Conservation (phyloP, 2,113 vertebrate species). For the Solea solea region DNA sequence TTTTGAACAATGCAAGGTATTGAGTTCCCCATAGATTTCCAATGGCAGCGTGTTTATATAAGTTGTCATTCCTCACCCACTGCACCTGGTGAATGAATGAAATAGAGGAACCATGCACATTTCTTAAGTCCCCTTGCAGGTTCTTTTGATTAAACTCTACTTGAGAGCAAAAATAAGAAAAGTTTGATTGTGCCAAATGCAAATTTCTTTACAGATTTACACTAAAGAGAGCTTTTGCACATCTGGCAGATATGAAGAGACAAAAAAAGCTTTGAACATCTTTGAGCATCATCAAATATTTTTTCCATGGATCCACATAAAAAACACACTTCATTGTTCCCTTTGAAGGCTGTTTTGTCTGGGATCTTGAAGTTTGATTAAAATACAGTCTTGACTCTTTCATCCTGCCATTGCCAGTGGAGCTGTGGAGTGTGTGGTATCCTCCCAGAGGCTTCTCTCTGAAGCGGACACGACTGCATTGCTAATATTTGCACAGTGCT, state of each 20-base stretch:
- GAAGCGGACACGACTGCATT: constrained; percentile 25
- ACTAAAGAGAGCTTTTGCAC: background rate
- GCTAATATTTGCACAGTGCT: constrained; percentile 29
- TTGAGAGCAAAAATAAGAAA: background rate
- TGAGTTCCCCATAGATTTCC: background rate
- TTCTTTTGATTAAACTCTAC: background rate
- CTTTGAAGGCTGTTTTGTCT: background rate
- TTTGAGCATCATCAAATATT: no score
- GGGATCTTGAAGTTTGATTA: background rate
- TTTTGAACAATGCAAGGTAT: constrained; percentile 1
- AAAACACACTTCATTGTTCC: no score
- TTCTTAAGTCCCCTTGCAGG: background rate
- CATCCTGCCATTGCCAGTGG: constrained; percentile 5
- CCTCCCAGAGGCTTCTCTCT: constrained; percentile 11
- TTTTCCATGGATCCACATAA: no score
- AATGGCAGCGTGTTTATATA: background rate
- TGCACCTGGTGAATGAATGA: background rate
- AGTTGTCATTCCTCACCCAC: background rate
- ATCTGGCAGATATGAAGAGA: background rate
- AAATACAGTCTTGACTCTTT: background rate
- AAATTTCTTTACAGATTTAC: background rate
- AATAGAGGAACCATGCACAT: background rate
- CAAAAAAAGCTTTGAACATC: no score
- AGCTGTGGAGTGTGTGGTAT: background rate
- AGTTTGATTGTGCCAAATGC: background rate